Evolutionary conservation across 2,113 vertebrate genomes (phyloP), one percentile per base, ranked within the genome.

Genomic region (Gallinago jamesoni): DNA sequence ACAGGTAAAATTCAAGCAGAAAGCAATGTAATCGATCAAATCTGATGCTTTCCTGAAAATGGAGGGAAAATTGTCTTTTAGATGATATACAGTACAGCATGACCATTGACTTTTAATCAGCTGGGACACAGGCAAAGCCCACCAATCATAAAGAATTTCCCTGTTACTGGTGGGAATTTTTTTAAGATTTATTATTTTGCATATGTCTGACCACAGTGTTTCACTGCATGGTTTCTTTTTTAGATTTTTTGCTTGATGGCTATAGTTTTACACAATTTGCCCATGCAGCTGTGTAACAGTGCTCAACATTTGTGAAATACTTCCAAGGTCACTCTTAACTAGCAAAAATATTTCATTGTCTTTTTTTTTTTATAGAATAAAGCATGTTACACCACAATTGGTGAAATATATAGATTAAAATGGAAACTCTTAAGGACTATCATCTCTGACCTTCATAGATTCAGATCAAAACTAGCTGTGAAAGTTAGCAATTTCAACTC

Each of bases 1-100:
- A 62, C 50, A 95, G 84, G 55, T 66, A 73, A 96, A 94, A 89
- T 77, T n/a, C 59, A 94, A 79, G 66, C 23, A 89, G 82, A 95
- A 92, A 77, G 17, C 28, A 89, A 52, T 22, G 11, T 16, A 63
- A 91, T 94, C 19, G 2, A 94, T 97, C 89, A 96, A 83, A 87
- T 62, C 41, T 56, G 45, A 93, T 76, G 27, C 19, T 88, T 91
- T 95, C 24, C 45, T 63, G 63, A 11, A 94, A 89, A 91, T 52
- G 30, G 66, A 80, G 35, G 45, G 62, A 56, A 95, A 94, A 89
- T 83, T 93, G 69, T 62, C 66, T 85, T 87, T 90, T 50, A 92
- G 41, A 33, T 95, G 18, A 85, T 56, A 70, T 35, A 45, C 66
- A 77, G 35, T 68, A 87, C 56, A 73, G 30, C 12, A 50, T 76